Evolutionary conservation across 2,797 vertebrate genomes (phyloP).

Genomic region (Lemur catta): DNA sequence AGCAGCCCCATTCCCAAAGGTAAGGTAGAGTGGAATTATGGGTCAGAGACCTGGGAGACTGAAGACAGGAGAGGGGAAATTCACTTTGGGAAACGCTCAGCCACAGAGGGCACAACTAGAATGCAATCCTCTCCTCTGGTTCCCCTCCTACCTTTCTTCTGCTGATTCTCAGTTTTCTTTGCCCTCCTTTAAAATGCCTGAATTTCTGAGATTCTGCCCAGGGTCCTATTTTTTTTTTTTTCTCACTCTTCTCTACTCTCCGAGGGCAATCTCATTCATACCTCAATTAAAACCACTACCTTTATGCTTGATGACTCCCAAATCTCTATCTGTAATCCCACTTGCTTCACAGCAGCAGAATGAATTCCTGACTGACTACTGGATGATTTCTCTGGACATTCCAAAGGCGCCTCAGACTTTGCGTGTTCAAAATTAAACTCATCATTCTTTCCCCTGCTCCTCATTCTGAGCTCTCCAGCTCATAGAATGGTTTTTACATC

Average conservation of each 20-base stretch:
- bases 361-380: not conserved
- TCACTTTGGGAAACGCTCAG: not conserved
- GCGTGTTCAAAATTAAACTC: slow-evolving; percentile 13
- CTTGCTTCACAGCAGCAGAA: not conserved
- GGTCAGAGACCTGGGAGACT: not conserved
- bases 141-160: not conserved
- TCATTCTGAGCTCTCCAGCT: not conserved
- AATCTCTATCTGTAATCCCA: not conserved
- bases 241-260: not conserved
- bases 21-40: not conserved
- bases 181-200: not conserved
- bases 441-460: not conserved
- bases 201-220: not conserved
- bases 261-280: not conserved
- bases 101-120: slow-evolving; percentile 56
- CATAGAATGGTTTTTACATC: slow-evolving; percentile 1
- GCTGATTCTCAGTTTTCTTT: not conserved
- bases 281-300: slow-evolving; percentile 10
- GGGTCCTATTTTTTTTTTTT: not conserved
- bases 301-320: not conserved
- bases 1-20: not conserved
- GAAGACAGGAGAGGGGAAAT: slow-evolving; percentile 2
- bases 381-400: slow-evolving; percentile 1
- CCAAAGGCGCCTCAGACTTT: not conserved
- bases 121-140: not conserved